Percentiles rank a stretch among this genome's conserved stretches.
Conservation (phyloP, 1,140 invertebrate species). For the Probaryconus sp. region DNA sequence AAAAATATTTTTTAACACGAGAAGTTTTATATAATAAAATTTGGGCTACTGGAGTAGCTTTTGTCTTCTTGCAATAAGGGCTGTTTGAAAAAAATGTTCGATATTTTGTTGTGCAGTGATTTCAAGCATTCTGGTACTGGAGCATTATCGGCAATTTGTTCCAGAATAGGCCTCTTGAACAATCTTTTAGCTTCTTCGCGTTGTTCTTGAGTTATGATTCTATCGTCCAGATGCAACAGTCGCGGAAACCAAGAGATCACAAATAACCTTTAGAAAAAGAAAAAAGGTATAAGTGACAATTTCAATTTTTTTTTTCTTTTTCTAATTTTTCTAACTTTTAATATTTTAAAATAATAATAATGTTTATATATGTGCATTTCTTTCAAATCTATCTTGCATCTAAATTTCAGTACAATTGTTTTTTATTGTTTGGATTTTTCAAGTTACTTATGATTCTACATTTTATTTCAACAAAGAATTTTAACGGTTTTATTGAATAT, state of each 20-base stretch:
- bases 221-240: constrained; percentile 83
- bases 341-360: no score
- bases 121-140: constrained; percentile 69
- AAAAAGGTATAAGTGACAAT: no score
- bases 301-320: no score
- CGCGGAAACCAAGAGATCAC: constrained; percentile 84
- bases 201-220: constrained; percentile 81
- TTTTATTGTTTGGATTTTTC: no score
- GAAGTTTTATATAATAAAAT: constrained; percentile 14
- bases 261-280: constrained; percentile 80
- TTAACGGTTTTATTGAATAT: no score
- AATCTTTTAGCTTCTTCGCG: constrained; percentile 80
- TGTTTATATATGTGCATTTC: no score
- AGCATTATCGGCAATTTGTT: constrained; percentile 68
- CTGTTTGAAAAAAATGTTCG: constrained; percentile 64
- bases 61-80: constrained; percentile 33
- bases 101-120: constrained; percentile 66
- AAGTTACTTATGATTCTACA: no score
- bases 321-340: no score
- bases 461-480: no score
- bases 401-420: no score
- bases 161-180: constrained; percentile 80
- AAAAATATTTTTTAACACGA: no score
- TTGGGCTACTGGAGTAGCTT: not conserved
- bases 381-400: no score